These are phyloP conservation scores for Pseudeuparius sepicola DNA, from an alignment of 2,888 invertebrate genomes.

Conservation along the genomic window DNA sequence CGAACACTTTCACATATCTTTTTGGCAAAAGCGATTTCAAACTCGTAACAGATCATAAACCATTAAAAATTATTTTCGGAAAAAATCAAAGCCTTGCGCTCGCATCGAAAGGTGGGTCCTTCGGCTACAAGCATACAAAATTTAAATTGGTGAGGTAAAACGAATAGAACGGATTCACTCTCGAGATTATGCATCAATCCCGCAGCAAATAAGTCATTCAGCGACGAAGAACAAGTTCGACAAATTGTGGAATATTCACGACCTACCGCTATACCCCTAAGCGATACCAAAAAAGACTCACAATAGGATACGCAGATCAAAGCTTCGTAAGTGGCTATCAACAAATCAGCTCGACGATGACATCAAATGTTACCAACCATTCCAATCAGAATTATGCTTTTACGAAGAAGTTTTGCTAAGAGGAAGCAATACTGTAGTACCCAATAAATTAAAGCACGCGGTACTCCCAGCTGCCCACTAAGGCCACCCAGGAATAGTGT, in stretches of 20 bases:
- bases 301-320: slow-evolving; percentile 13
- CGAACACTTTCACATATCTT: slow-evolving; percentile 26
- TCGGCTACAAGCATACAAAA: slow-evolving; percentile 17
- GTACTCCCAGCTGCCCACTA: slow-evolving; percentile 26
- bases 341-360: slow-evolving; percentile 11
- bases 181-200: too few relatives aligned
- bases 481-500: slow-evolving; percentile 32
- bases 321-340: slow-evolving; percentile 11
- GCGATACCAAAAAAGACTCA: slow-evolving; percentile 15
- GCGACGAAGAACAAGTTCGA: slow-evolving; percentile 11
- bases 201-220: too few relatives aligned
- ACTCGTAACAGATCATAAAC: slow-evolving; percentile 27
- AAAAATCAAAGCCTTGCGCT: slow-evolving; percentile 25
- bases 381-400: slow-evolving; percentile 29
- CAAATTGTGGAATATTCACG: slow-evolving; percentile 15
- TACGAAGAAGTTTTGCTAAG: slow-evolving; percentile 22
- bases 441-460: slow-evolving; percentile 16
- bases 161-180: slow-evolving; percentile 19
- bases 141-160: slow-evolving; percentile 18
- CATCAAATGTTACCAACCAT: slow-evolving; percentile 15
- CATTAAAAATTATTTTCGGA: slow-evolving; percentile 30
- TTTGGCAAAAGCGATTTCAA: slow-evolving; percentile 22
- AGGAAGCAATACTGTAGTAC: slow-evolving; percentile 23
- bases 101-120: slow-evolving; percentile 18
- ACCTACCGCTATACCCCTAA: slow-evolving; percentile 17